phyloP scores from a whole-genome alignment of 2,888 invertebrate species.

The Seladonia tumulorum region DNA sequence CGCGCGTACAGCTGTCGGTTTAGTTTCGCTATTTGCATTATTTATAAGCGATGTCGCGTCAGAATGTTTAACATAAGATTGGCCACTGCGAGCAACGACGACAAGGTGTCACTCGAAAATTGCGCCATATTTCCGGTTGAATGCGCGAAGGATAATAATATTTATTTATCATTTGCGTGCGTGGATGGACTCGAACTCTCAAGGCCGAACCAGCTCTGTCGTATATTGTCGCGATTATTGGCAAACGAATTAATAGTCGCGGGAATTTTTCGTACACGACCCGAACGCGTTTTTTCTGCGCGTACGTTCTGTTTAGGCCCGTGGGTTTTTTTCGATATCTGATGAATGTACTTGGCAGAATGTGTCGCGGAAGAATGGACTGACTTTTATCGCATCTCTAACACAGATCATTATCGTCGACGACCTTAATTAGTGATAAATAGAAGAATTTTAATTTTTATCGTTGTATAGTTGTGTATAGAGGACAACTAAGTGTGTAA shows the following conservation, averaged over 20 bases:
- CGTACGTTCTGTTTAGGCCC: constrained; percentile 33
- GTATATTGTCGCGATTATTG: constrained; percentile 23
- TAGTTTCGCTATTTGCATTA: constrained; percentile 3
- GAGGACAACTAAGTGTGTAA: constrained; percentile 83
- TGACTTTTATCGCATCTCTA: constrained; percentile 70
- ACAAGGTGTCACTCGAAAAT: constrained; percentile 41
- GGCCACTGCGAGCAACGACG: constrained; percentile 11
- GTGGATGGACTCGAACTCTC: constrained; percentile 36
- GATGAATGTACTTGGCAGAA: constrained; percentile 54
- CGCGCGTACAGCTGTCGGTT: not conserved
- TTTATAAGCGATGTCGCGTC: not conserved
- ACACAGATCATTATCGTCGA: constrained; percentile 71
- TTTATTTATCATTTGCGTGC: constrained; percentile 64
- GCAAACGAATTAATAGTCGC: constrained; percentile 30
- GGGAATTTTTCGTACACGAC: constrained; percentile 37
- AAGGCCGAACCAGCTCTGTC: constrained; percentile 26
- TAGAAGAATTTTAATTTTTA: constrained; percentile 80
- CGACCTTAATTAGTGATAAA: constrained; percentile 72
- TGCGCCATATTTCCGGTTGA: constrained; percentile 32
- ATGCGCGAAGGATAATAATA: constrained; percentile 38
- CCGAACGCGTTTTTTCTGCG: constrained; percentile 27
- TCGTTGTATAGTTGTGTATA: constrained; percentile 84
- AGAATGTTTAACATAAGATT: constrained; percentile 34
- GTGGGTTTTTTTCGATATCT: constrained; percentile 53
- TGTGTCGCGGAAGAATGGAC: constrained; percentile 61